Conservation (phyloP, 2,113 vertebrate species). For the Zapus hudsonius region DNA sequence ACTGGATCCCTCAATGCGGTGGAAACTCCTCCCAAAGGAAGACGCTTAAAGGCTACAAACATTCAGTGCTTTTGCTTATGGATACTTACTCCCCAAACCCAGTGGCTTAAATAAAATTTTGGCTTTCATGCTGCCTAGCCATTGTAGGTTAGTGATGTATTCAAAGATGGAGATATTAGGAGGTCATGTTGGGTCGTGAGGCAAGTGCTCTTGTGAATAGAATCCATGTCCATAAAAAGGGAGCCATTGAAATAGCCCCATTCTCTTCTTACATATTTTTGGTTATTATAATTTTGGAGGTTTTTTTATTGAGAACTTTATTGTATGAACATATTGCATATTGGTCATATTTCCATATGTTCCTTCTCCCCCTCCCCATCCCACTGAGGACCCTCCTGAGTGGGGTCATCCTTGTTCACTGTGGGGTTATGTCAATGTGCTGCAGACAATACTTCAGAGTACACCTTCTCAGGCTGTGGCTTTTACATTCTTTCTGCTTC, state of each 20-base stretch:
- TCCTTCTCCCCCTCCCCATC: too few species aligned
- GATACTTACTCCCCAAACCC: neutral
- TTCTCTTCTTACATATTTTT: neutral
- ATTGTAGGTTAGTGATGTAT: neutral
- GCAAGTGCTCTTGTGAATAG: neutral
- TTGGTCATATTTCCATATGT: too few species aligned
- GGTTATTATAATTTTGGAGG: neutral
- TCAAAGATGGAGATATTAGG: neutral
- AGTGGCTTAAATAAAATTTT: neutral
- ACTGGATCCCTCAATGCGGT: constrained; percentile 27
- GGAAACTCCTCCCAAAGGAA: constrained; percentile 74
- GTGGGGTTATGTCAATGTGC: too few species aligned
- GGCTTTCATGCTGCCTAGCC: neutral
- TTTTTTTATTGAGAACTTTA: too few species aligned
- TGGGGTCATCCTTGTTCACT: too few species aligned
- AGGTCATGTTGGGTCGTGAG: neutral
- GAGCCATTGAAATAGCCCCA: neutral
- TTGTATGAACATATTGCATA: too few species aligned
- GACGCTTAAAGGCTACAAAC: neutral
- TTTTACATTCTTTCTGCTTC: too few species aligned
- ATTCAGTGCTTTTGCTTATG: fast-evolving
- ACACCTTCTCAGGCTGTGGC: too few species aligned
- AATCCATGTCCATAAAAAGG: neutral
- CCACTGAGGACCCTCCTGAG: too few species aligned
- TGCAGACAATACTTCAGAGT: too few species aligned